Base-by-base conservation (phyloP, 2,113 vertebrate genomes). In the Notarius quadriscutis region DNA sequence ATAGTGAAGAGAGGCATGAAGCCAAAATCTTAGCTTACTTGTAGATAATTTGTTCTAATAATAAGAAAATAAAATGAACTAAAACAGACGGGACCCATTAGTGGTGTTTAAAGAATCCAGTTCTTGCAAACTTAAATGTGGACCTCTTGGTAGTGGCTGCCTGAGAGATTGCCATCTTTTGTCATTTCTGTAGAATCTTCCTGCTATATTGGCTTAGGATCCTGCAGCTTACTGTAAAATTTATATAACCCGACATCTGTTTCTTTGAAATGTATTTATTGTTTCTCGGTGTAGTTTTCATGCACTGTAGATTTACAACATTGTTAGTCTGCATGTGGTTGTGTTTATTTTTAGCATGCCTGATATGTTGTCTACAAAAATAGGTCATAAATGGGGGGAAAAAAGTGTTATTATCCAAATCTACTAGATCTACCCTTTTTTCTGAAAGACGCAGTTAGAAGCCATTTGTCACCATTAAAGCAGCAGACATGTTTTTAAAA, bases 321-420 rank as follows among this genome's bases (percentile, higher is more conserved):
- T 84, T 60, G 81, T 71, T 74, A 51, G 85, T 81, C 85, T 86
- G 88, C 91, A 90, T 90, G 88, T 92, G 92, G 84, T 92, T 92
- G 83, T 91, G 17, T 89, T 93, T 93, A 92, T 94, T 93, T 94
- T 94, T 92, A 91, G 90, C 90, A 90, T 90, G 87, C 90, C 83
- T 90, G 91, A 92, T 90, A 90, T 91, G 89, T 88, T 94, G 87
- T 88, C 87, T 91, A 91, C 92, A 93, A 94, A 91, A 86, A 67
- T 87, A 77, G 90, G 91, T 87, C 87, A 91, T 93, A 91, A 80
- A 88, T 87, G 12, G 20, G 10, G 1, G 88, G 89, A 89, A 89
- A 78, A 86, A 83, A 71, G 62, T 25, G 57, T 72, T 57, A 89
- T 88, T 86, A 87, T 93, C 88, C 91, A 94, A 91, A 92, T 85